Base-by-base conservation (phyloP, 1,140 invertebrate genomes). In the Magallana gigas region DNA sequence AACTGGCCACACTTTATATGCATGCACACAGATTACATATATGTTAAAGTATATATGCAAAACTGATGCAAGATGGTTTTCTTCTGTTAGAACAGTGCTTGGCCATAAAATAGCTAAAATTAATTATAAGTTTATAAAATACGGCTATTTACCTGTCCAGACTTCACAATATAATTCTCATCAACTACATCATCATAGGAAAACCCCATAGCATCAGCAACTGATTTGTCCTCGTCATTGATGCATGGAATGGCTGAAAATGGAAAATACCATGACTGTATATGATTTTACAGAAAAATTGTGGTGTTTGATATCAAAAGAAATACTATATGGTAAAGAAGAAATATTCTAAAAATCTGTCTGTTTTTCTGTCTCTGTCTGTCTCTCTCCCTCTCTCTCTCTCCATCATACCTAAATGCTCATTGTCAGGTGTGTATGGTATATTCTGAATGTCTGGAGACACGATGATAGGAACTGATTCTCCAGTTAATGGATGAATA, bases 401-500 rank as follows among this genome's bases (percentile, higher is more conserved):
- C 64, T 23, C 18, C 3, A 0, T 71, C 68, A 76, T 76, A 76
- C 68, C 68, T 76, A 76, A 29, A 11, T 76, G 68, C 23, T 76
- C 68, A 76, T 76, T 76, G 68, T 76, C 68, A 8, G 68, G 68
- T 11, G 68, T 76, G 11, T 76, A 76, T 29, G 68, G 68, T 29
- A 76, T 36, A 36, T 76, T 76, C 36, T 18, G 68, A 48, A 76
- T 29, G 12, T 11, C 68, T 14, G 68, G 68, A 80, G 96, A 96
- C 60, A 98, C 95, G 95, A 96, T 96, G 89, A 98, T 94, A 57
- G 97, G 97, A 80, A 99, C 92, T 83, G 94, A 92, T 90, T 95
- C 92, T 57, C 96, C 95, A 71, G 96, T 98, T 84, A 98, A 96
- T 56, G 98, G 97, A 96, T 98, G 98, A 81, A 96, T 91, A 58